Evolutionary conservation across 1,140 invertebrate species (phyloP), one percentile per base, ranked within the genome.

Genomic region (Diorhabda carinulata): DNA sequence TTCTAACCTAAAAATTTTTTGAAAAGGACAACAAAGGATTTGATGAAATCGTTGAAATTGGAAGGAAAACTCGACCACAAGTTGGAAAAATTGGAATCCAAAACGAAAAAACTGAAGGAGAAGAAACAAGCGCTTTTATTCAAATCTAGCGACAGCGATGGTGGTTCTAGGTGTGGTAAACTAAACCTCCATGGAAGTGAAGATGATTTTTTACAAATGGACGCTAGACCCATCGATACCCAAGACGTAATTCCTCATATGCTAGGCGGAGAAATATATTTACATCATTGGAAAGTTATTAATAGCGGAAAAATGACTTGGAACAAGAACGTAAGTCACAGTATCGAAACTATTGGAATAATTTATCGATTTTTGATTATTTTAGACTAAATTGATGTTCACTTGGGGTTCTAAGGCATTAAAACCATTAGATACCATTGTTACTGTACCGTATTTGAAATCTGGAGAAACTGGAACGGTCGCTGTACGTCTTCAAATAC

Each of bases 21-120:
- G 25, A 25, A 6, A 10, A 73, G 69, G 5, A 52, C 69, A 41
- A 52, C 47, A 52, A 73, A 71, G 59, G 70, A 69, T 41, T 40
- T 73, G 7, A 3, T 71, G 6, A 76, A 76, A 68, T 73, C 75
- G 0, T 25, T 76, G 43, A 81, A 80, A 67, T 70, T 78, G 44
- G 80, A 81, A 65, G 70, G 73, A 41, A 81, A 81, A 68, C 43
- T 80, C 5, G 76, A 78, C 57, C 72, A 58, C 2, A 80, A 81
- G 71, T 61, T 81, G 61, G 80, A 81, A 47, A 81, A 81, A 71
- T 61, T 81, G 8, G 81, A 81, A 61, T 72, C 70, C 9, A 82
- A 81, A 71, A 77, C 81, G 7, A 78, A 77, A 41, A 79, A 80
- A 68, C 73, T 79, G n/a, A 77, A 80, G 43, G 78, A 79, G 60